Base-by-base conservation (phyloP, 2,888 invertebrate species). In the Megamerina dolium region DNA sequence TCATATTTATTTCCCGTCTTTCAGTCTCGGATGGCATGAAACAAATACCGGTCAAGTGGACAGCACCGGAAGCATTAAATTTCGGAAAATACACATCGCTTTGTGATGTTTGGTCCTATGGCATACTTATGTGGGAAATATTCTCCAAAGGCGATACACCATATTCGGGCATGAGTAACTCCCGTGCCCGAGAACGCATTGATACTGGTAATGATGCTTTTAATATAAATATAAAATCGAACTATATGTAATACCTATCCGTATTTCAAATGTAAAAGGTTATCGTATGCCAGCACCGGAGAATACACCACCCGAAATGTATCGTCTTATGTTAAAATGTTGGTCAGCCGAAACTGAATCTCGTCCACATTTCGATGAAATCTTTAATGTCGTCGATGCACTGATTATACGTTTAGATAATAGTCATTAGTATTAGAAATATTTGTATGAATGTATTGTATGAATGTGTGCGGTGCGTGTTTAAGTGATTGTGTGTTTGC, bases 1-100 rank as follows among this genome's bases (percentile, higher is more conserved):
- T 4, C 12, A 16, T 10, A 6, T 4, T 16, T 17, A 12, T 6
- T 17, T 10, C 3, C 20, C 14, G 19, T 18, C 21, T 37, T 43
- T 29, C 38, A 72, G 95, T 95, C 31, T 93, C 94, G 3, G 94
- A 94, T 57, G 95, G 95, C 26, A 91, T 95, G 89, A 95, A 96
- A 73, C 94, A 95, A 75, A 95, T 96, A 58, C 95, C 96, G 1
- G 94, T 96, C 48, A 96, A 96, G 72, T 96, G 96, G 96, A 96
- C 95, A 0, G 94, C 95, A 3, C 96, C 96, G 0, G 95, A 95
- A 74, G 94, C 95, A 3, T 75, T 95, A 10, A 93, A 94, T 73
- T 94, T 89, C 68, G 94, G 94, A 82, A 91, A 92, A 77, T 95
- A 95, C 70, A 95, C 94, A 9, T 85, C 92, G 0, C 73, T 94